Evolutionary conservation across 2,113 vertebrate species (phyloP), one percentile per base, ranked within the genome.

Genomic region (Probosciger aterrimus): DNA sequence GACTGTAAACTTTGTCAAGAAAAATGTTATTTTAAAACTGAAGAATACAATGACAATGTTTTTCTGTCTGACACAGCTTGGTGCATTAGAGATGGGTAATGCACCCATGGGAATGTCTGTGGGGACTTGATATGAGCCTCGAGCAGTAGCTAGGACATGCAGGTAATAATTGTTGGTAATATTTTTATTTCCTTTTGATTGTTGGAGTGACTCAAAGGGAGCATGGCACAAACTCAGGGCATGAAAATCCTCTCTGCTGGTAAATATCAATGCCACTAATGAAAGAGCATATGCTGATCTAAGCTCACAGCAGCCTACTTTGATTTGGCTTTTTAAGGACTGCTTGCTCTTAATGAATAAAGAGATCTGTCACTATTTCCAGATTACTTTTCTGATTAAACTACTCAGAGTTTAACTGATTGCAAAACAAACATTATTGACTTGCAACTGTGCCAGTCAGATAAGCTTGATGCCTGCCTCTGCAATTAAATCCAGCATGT

Each of bases 361-460:
- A 85, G 81, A 82, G 62, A 57, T 94, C 79, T 86, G 75, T 49
- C 37, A 14, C 44, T 85, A 37, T 85, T 95, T 95, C 43, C 37
- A 88, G 63, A 82, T 83, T 68, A 52, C 39, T 89, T 84, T 93
- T 78, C 71, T 93, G 84, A 84, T 93, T 86, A 74, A 91, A 73
- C 71, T 79, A 27, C 43, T 92, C 20, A 14, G 60, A 83, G 75
- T 52, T 70, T 81, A 83, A 79, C 76, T 62, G 57, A 82, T 87
- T 73, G 30, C 53, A 69, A 60, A 95, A 27, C 4, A 8, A 93
- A 43, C 14, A 4, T 65, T 60, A 74, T 4, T 65, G 55, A 33
- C 39, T 71, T 57, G 74, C 2, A 7, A 18, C 57, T 31, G 23
- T 82, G 49, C 59, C 30, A 8, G 41, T 77, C 82, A 59, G 67